Evolutionary conservation across 2,113 vertebrate genomes (phyloP).

Genomic region (Nematolebias whitei): DNA sequence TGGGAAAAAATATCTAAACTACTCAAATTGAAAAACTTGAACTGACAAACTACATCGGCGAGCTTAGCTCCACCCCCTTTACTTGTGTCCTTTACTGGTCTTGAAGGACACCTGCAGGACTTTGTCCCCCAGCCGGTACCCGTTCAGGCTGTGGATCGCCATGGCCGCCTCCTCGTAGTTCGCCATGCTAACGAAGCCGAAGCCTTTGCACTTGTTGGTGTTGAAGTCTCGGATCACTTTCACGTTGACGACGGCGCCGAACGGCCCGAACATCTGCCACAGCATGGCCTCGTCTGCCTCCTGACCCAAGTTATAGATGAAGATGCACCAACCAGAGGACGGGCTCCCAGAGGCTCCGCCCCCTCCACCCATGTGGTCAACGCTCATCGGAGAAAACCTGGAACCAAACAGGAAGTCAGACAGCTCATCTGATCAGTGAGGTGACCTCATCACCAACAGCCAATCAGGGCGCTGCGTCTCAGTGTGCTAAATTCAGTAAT

Average conservation of each 20-base stretch:
- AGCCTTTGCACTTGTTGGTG: conserved; percentile 99
- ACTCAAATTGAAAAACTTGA: too few species aligned
- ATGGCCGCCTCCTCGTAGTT: conserved; percentile 99
- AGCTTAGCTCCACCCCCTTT: conserved; percentile 33
- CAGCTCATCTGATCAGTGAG: too few species aligned
- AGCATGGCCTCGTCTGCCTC: conserved; percentile 96
- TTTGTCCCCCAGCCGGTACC: conserved; percentile 97
- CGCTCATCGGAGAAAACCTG: conserved; percentile 98
- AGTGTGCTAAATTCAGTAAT: background rate
- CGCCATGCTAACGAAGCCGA: conserved; percentile 98
- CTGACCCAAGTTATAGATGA: conserved; percentile 97
- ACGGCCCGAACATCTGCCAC: conserved; percentile 99
- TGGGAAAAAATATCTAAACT: conserved; percentile 16
- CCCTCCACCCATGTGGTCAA: conserved; percentile 93
- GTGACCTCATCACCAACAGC: background rate
- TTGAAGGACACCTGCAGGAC: conserved; percentile 99
- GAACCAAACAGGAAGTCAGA: conserved; percentile 15
- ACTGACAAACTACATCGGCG: background rate
- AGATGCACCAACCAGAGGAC: conserved; percentile 96
- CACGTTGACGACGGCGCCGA: conserved; percentile 96
- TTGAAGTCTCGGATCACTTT: conserved; percentile 99
- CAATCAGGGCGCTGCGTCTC: background rate
- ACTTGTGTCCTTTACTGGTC: conserved; percentile 98
- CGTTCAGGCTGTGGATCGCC: conserved; percentile 97
- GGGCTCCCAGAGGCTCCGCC: conserved; percentile 85